Conservation (phyloP, 2,113 vertebrate genomes). For the western clawed frog (Xenopus tropicalis) region DNA sequence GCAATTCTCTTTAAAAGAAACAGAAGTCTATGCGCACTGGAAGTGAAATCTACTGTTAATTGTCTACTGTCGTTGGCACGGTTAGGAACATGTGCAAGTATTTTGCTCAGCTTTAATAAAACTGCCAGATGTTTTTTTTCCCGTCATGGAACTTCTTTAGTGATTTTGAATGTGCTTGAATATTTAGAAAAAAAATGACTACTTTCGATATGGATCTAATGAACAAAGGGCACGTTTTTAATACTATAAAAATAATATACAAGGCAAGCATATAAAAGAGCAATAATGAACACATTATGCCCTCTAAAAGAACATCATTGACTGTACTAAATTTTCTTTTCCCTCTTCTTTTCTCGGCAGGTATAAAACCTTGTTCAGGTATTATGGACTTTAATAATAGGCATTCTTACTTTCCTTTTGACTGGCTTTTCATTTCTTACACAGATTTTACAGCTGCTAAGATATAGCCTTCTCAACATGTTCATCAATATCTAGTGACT, state of each 20-base stretch:
- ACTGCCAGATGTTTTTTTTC: constrained; percentile 2
- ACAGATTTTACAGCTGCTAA: not conserved
- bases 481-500: not conserved
- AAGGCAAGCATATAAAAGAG: not conserved
- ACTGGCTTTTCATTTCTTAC: not conserved
- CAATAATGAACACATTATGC: not conserved
- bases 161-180: too few relatives aligned
- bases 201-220: not conserved
- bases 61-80: not conserved
- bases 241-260: not conserved
- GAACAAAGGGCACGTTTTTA: not conserved
- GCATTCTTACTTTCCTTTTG: constrained; percentile 1
- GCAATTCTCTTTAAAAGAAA: constrained; percentile 22
- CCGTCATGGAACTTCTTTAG: not conserved
- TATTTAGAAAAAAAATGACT: not conserved
- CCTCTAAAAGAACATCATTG: too few relatives aligned
- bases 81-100: constrained; percentile 17
- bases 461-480: not conserved
- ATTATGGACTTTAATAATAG: constrained; percentile 1
- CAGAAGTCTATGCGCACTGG: constrained; percentile 1
- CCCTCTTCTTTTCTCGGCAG: too few relatives aligned
- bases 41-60: constrained; percentile 19
- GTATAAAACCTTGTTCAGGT: constrained; percentile 1
- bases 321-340: too few relatives aligned
- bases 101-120: not conserved